phyloP scores from a whole-genome alignment of 2,797 vertebrate species.

The Brotula barbata region DNA sequence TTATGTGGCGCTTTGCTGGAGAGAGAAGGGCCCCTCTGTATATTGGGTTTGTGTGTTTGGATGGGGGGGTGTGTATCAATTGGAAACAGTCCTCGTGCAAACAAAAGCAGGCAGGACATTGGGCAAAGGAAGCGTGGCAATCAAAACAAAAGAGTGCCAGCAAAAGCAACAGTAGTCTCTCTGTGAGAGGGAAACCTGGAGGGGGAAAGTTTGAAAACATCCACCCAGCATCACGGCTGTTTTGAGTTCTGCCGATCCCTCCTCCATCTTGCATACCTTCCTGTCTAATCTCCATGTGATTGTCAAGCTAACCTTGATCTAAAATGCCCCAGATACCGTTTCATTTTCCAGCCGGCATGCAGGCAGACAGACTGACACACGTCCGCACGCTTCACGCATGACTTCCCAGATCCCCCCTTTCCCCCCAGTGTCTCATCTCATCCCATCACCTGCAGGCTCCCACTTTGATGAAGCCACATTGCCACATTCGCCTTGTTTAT shows the following conservation, averaged over 20 bases:
- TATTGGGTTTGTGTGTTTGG: constrained; percentile 20
- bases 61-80: constrained; percentile 29
- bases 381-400: constrained; percentile 56
- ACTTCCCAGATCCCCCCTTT: constrained; percentile 38
- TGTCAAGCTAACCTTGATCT: not conserved
- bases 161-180: no score
- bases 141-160: constrained; percentile 23
- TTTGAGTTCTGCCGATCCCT: no score
- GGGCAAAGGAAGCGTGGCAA: constrained; percentile 38
- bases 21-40: constrained; percentile 10
- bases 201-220: constrained; percentile 1
- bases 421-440: constrained; percentile 57
- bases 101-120: constrained; percentile 34
- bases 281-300: constrained; percentile 15
- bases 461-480: constrained; percentile 38
- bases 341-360: constrained; percentile 3
- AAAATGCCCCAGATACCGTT: constrained; percentile 4
- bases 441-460: constrained; percentile 56
- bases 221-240: not conserved
- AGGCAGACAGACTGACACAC: constrained; percentile 18
- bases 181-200: no score
- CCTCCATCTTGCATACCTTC: constrained; percentile 9
- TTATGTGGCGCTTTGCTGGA: constrained; percentile 22
- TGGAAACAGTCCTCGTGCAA: constrained; percentile 33
- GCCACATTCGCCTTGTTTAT: constrained; percentile 21